phyloP scores from a whole-genome alignment of 2,797 vertebrate genomes.

The Acanthopagrus latus region DNA sequence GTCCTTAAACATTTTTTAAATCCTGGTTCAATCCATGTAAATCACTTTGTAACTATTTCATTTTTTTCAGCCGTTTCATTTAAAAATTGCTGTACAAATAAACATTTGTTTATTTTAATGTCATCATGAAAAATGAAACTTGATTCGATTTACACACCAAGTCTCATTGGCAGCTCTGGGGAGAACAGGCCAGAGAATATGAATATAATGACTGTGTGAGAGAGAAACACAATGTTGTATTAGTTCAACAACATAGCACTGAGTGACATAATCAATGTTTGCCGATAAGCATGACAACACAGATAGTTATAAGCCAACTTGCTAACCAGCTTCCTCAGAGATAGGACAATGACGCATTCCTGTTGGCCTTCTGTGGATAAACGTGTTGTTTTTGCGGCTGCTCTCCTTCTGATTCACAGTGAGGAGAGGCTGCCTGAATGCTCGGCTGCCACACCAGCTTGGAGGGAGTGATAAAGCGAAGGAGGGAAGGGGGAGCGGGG shows the following conservation, averaged over 20 bases:
- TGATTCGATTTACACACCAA: not conserved
- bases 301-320: slow-evolving; percentile 29
- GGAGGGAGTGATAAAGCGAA: not conserved
- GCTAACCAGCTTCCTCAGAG: slow-evolving; percentile 2
- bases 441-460: slow-evolving; percentile 11
- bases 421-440: slow-evolving; percentile 14
- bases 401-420: slow-evolving; percentile 38
- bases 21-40: no score
- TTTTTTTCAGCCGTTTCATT: no score
- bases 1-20: no score
- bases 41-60: no score
- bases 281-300: not conserved
- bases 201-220: not conserved
- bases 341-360: slow-evolving; percentile 5
- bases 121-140: no score
- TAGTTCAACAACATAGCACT: not conserved
- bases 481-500: not conserved
- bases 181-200: not conserved
- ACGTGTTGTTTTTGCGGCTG: slow-evolving; percentile 30
- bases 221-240: slow-evolving; percentile 5
- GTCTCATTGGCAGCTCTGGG: not conserved
- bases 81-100: no score
- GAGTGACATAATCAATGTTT: slow-evolving; percentile 15
- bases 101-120: no score
- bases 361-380: slow-evolving; percentile 15